Base-by-base conservation (phyloP, 92 coral and sea anemone species). In the Galaxea fascicularis region DNA sequence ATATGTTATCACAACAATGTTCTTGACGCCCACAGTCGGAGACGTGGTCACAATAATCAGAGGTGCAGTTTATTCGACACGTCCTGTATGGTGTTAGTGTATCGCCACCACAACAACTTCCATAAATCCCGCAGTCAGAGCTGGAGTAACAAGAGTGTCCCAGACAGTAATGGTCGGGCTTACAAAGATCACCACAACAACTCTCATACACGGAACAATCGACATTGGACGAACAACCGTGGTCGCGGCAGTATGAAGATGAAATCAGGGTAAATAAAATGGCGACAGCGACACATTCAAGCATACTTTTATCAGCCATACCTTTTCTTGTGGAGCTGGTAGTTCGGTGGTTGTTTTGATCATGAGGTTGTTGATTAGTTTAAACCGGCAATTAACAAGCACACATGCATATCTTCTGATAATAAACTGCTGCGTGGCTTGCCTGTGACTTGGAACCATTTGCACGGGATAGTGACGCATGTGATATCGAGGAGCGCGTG, bases 51-150 rank as follows among this genome's bases (percentile, higher is more conserved):
- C 68, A 63, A 9, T 63, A 4, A 10, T 24, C 30, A 26, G 4
- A 63, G 9, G 68, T 10, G 30, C 68, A 63, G 68, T 63, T 63
- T 63, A 1, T 10, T 16, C 35, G 68, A 63, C 68, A 63, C 22
- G 21, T 63, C 25, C 68, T 58, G 9, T n/a, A 24, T 24, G 9
- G n/a, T 58, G 4, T 58, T 8, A 58, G 4, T 58, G 20, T 58
- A 8, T 24, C 68, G 30, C 68, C 17, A 26, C 29, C 35, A 27
- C 68, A 63, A 27, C 68, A 63, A 24, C 68, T 63, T 24, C 68
- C 68, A 63, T 63, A 63, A 24, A 63, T 63, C 20, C 68, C 68
- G 22, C 68, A 63, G 15, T 63, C 68, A 22, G 68, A 63, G 68
- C 25, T 63, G 12, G 35, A 24, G 13, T 24, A 24, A 63, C 68